Base-by-base conservation (phyloP, 2,888 invertebrate species). In the Dryadula phaetusa region DNA sequence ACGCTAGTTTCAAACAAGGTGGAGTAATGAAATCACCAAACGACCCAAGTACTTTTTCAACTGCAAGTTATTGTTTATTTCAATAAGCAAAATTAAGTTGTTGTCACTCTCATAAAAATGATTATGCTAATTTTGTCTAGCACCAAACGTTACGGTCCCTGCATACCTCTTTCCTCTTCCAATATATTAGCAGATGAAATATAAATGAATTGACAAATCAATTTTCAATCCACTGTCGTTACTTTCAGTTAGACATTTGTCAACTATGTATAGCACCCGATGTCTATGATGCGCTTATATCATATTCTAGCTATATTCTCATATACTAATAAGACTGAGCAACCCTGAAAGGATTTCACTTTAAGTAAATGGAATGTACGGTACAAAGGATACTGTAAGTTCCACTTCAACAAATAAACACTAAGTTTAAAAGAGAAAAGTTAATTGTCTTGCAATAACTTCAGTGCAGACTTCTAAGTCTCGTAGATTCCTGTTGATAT, bases 381-480 rank as follows among this genome's bases (percentile, higher is more conserved):
- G 12, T 44, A 60, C 60, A 44, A 44, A 60, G 60, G 42, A 46
- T 28, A 60, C 42, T 14, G 44, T 60, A 60, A 60, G 65, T 65
- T 52, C 32, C 44, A 61, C 44, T 52, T 66, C 52, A 44, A 65
- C 64, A 64, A 68, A 68, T 54, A 64, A 64, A 53, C 60, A 34
- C 54, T n/a, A 52, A 65, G 68, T 65, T 44, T 65, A 47, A 62
- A 65, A 44, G 44, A 58, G 20, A 64, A 67, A 69, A 62, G 54
- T 65, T 58, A 46, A 61, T 61, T 64, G 42, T 69, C 61, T 66
- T 61, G 56, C 68, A 56, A 49, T 69, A 60, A 69, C 62, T 68
- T 54, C 16, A 53, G 46, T 42, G 52, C 53, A 49, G 47, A 46
- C n/a, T 58, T 60, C 49, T 44, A 10, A 61, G 64, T 64, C 53